Base-by-base conservation (phyloP, 2,888 invertebrate species). In the Litoditis marina region DNA sequence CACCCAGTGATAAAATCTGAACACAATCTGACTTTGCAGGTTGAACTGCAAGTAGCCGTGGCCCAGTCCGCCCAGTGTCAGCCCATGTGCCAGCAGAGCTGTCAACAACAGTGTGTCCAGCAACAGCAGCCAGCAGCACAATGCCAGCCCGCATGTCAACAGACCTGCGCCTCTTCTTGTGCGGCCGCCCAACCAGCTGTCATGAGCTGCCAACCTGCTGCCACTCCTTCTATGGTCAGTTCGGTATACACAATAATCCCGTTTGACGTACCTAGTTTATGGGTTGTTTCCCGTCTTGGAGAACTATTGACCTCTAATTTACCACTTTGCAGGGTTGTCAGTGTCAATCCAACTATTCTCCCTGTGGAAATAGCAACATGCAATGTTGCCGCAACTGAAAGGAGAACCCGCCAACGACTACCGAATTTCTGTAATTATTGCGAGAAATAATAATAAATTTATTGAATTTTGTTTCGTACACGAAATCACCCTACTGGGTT, bases 351-450 rank as follows among this genome's bases (percentile, higher is more conserved):
- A 70, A 70, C 66, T 73, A 73, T 61, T 63, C 65, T 25, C 73
- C 73, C 52, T 73, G 73, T 54, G 64, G 60, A 54, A 42, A 44
- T 36, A 36, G 22, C 36, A 67, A 65, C 54, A 68, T 69, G 64
- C n/a, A n/a, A n/a, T 73, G 73, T 66, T 73, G 73, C 63, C 52
- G 65, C 28, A 66, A 68, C 60, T 68, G 68, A n/a, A n/a, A n/a
- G 68, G n/a, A n/a, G n/a, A n/a, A n/a, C n/a, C n/a, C n/a, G n/a
- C n/a, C n/a, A n/a, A n/a, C n/a, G n/a, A n/a, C n/a, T n/a, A n/a
- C n/a, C n/a, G n/a, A n/a, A n/a, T n/a, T n/a, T n/a, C n/a, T n/a
- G n/a, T n/a, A n/a, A n/a, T n/a, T n/a, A n/a, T n/a, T n/a, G n/a
- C n/a, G n/a, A n/a, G n/a, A n/a, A n/a, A n/a, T n/a, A n/a, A n/a